Conservation (phyloP, 1,140 invertebrate genomes). For the Temnothorax longispinosus region DNA sequence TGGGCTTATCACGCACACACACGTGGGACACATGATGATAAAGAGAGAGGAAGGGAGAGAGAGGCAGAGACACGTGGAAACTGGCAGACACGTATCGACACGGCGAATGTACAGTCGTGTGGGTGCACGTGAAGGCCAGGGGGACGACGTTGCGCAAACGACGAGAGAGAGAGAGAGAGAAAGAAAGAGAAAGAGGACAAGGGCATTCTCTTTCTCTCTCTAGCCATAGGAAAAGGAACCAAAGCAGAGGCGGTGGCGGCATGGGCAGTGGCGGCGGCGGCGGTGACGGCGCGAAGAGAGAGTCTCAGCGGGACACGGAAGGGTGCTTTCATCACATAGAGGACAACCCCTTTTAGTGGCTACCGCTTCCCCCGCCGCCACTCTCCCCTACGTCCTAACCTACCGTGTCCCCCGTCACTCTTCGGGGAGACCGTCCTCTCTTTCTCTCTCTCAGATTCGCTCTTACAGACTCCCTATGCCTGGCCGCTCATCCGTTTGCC, state of each 20-base stretch:
- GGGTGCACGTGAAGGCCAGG: conserved; percentile 33
- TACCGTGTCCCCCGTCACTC: conserved; percentile 18
- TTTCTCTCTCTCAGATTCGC: conserved; percentile 61
- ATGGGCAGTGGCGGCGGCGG: background rate
- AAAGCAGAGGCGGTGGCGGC: conserved; percentile 72
- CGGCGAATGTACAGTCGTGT: conserved; percentile 48
- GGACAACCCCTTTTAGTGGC: conserved; percentile 83
- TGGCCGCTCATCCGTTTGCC: conserved; percentile 84
- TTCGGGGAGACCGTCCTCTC: conserved; percentile 21
- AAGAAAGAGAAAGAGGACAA: conserved; percentile 28
- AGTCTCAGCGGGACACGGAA: conserved; percentile 74
- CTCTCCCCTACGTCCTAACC: conserved; percentile 49
- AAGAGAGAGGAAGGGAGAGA: conserved; percentile 35
- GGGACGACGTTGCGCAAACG: conserved; percentile 53
- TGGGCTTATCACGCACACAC: conserved; percentile 77
- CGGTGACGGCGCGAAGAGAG: conserved; percentile 64
- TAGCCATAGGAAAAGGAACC: conserved; percentile 76
- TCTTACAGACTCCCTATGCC: conserved; percentile 68
- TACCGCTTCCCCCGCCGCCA: conserved; percentile 60
- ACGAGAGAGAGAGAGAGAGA: conserved; percentile 37
- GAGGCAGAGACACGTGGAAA: conserved; percentile 51
- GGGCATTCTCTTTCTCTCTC: conserved; percentile 55
- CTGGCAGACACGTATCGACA: conserved; percentile 55
- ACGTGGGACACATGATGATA: conserved; percentile 28
- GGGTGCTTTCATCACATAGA: conserved; percentile 82